Conservation (phyloP, 2,113 vertebrate genomes). For the Cyprinodon variegatus region DNA sequence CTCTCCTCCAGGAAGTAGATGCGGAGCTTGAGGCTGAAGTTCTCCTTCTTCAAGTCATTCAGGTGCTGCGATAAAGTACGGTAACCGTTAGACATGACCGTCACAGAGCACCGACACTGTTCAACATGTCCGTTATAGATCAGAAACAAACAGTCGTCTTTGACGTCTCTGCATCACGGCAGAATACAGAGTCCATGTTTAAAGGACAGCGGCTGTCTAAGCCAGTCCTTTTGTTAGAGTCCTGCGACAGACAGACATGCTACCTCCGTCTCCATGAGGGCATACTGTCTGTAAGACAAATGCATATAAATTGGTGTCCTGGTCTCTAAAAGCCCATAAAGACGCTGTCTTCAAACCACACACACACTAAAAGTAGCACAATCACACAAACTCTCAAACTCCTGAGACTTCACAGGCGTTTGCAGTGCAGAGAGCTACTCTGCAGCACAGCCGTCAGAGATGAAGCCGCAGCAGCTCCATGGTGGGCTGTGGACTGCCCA, state of each 20-base stretch:
- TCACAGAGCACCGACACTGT: constrained; percentile 48
- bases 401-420: constrained; percentile 30
- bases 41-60: constrained; percentile 99
- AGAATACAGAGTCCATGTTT: constrained; percentile 41
- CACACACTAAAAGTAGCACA: constrained; percentile 42
- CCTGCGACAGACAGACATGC: constrained; percentile 50
- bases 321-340: constrained; percentile 12
- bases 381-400: constrained; percentile 49
- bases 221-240: constrained; percentile 46
- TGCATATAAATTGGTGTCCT: constrained; percentile 32
- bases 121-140: constrained; percentile 55
- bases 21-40: constrained; percentile 99
- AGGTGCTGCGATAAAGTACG: constrained; percentile 98
- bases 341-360: constrained; percentile 32
- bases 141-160: constrained; percentile 44
- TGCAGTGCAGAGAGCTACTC: constrained; percentile 67
- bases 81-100: constrained; percentile 95
- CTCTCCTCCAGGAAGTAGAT: constrained; percentile 99
- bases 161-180: constrained; percentile 21
- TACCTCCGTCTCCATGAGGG: constrained; percentile 29
- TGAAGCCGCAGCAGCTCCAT: constrained; percentile 73
- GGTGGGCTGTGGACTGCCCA: constrained; percentile 65
- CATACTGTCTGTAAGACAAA: constrained; percentile 25
- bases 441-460: constrained; percentile 67
- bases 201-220: constrained; percentile 26